These are phyloP conservation scores for Nesoenas mayeri DNA, from an alignment of 2,113 vertebrate genomes.

Conservation along the genomic window DNA sequence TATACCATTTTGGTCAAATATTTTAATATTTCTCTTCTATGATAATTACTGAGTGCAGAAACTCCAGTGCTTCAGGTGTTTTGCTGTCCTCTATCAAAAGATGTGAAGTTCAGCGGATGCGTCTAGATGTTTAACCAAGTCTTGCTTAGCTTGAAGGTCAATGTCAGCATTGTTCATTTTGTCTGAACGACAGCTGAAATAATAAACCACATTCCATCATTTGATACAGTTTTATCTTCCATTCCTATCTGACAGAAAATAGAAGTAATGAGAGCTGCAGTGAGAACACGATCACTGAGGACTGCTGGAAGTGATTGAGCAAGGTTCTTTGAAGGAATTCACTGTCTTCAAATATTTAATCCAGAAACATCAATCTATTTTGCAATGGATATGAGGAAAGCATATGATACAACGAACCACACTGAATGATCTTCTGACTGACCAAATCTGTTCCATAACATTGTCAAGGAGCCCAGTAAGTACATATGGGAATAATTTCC, in stretches of 20 bases:
- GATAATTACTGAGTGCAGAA: neutral
- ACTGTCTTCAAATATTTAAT: neutral
- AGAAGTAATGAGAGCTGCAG: neutral
- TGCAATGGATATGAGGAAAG: neutral
- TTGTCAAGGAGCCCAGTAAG: neutral
- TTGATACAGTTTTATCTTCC: neutral
- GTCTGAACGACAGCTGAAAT: neutral
- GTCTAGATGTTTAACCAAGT: neutral
- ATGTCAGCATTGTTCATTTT: neutral
- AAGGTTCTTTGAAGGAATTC: neutral
- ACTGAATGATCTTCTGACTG: neutral
- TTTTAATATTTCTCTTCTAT: neutral
- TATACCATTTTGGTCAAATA: neutral
- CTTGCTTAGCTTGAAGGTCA: neutral
- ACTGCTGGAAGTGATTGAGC: neutral
- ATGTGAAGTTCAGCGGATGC: neutral
- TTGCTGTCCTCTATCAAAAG: neutral
- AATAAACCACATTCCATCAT: neutral
- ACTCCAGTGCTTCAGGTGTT: neutral
- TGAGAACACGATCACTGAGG: accelerated
- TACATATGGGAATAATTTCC: neutral
- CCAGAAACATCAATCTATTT: neutral
- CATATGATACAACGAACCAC: neutral
- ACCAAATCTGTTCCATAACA: neutral
- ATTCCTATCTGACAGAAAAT: neutral